Base-by-base conservation (phyloP, 2,113 vertebrate genomes). In the Gracilinanus agilis region DNA sequence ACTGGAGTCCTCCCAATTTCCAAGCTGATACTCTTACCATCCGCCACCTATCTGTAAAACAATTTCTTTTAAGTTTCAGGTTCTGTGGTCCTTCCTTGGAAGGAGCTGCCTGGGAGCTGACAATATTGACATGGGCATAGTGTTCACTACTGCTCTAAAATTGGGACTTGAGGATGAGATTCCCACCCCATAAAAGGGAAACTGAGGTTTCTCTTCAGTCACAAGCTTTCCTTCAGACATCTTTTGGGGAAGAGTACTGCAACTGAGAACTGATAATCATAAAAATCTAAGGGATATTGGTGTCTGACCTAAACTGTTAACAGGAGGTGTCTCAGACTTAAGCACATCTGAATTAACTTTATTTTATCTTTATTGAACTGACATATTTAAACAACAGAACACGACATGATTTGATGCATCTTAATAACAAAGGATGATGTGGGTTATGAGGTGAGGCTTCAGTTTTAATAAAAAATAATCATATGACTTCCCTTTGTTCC, bases 381-480 rank as follows among this genome's bases (percentile, higher is more conserved):
- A 19, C n/a, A 40, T 83, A 40, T 40, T 83, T 40, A 40, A 83
- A 40, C n/a, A 83, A 83, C 2, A 83, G 67, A 83, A 40, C 2
- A 40, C 40, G 67, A 19, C 9, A 9, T 83, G 49, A 49, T 49
- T 49, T 49, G 16, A 34, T 21, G 67, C 67, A 40, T 83, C 67
- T 83, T 83, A 83, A 83, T 83, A 83, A 83, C 67, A 83, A 83
- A 83, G 67, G n/a, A 83, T n/a, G n/a, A 83, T 83, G 16, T 83
- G 67, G 67, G n/a, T 83, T 83, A 83, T 83, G 67, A 83, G 8
- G 67, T 9, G 19, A 83, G 19, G 67, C n/a, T 83, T 83, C 67
- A 83, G 16, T 40, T 83, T 83, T 83, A 83, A 40, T 83, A 83
- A 40, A 40, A 19, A 83, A 40, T 83, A 40, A 40, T 83, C 67